Evolutionary conservation across 2,113 vertebrate genomes (phyloP), one percentile per base, ranked within the genome.

Genomic region (Phodopus roborovskii): DNA sequence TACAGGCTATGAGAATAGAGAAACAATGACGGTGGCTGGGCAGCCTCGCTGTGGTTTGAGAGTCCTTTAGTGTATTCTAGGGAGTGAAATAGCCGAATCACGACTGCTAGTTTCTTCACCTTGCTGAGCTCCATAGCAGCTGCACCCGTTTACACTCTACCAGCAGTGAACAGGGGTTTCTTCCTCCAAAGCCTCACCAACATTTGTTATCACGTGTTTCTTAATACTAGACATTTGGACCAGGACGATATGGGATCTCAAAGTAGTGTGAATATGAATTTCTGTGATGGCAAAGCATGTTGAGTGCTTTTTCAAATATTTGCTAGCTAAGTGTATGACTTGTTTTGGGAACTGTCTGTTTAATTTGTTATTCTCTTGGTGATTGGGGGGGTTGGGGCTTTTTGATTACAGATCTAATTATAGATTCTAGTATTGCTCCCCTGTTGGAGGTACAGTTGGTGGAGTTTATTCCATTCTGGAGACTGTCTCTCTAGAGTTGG

Each of bases 1-100:
- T 13, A 56, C 53, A 56, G 28, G 36, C 16, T 81, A 56, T 7
- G 10, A 20, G 33, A 82, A 5, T n/a, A n/a, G 53, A n/a, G 36
- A 17, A 13, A 2, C 30, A n/a, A 9, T 10, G 2, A 12, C 12
- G 17, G 1, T 13, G 53, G n/a, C 11, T 10, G 3, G 7, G 9
- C 36, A 11, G 33, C 24, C 36, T 58, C 78, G 22, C 19, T 36
- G 53, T 58, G 20, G 53, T 13, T 17, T 70, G 33, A 15, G 19
- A 58, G 78, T 82, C 11, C 53, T 39, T 20, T 0, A 19, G 4
- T 58, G 17, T 17, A 4, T 30, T 24, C 53, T 20, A 20, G 58
- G 33, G 17, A 58, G 19, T 24, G 20, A 33, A 36, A 22, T 24
- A 58, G 50, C 78, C 22, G n/a, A 74, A 24, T 22, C n/a, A 24